A percentile compares a stretch with the other conserved stretches of the same genome.
Evolutionary conservation across 2,888 invertebrate genomes (phyloP).

Genomic region (Alentia gelatinosa): DNA sequence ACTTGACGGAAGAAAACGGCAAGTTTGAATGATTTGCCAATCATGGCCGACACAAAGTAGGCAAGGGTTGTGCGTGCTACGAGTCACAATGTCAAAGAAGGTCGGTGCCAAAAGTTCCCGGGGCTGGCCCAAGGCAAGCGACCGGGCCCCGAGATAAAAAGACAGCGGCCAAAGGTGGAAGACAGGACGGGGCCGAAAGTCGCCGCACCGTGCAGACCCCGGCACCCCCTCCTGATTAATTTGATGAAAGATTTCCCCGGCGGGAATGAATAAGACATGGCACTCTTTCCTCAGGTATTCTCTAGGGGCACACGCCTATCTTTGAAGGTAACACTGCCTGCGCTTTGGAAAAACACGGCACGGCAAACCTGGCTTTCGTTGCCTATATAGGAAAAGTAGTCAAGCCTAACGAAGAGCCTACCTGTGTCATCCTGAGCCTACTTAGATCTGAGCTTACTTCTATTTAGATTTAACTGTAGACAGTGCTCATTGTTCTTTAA

Average conservation of each 20-base stretch:
- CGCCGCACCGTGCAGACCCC: not conserved
- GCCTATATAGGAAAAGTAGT: no score
- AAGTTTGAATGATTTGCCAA: not conserved
- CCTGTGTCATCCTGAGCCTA: no score
- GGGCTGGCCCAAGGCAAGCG: not conserved
- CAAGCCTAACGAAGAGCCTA: no score
- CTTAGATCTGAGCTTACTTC: no score
- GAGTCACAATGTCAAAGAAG: constrained; percentile 40
- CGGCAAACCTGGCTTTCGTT: not conserved
- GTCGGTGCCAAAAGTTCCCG: constrained; percentile 11
- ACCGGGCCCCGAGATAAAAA: not conserved
- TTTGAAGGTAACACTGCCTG: not conserved
- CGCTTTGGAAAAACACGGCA: not conserved
- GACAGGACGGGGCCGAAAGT: not conserved
- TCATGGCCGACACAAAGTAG: not conserved
- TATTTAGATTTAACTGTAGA: no score
- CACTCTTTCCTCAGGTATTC: not conserved
- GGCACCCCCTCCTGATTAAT: not conserved
- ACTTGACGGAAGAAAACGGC: not conserved
- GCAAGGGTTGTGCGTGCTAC: not conserved
- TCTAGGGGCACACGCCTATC: not conserved
- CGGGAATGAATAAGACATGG: constrained; percentile 36
- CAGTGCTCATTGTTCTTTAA: no score
- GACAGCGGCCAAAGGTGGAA: constrained; percentile 13
- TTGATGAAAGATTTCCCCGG: constrained; percentile 47